phyloP scores from a whole-genome alignment of 2,113 vertebrate species.

The Mohoua ochrocephala region DNA sequence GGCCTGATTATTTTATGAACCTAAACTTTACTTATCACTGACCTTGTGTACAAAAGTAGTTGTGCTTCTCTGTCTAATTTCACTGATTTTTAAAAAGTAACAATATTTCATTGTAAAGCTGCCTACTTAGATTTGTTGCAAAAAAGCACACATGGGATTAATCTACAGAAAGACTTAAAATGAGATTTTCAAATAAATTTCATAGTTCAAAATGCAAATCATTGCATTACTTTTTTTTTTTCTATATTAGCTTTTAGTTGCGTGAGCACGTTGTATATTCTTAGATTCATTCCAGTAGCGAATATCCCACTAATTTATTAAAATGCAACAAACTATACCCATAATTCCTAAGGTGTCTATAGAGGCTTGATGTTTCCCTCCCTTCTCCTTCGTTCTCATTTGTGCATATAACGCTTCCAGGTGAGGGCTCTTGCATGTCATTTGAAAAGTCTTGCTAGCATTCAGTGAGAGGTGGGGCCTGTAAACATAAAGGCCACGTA shows the following conservation, averaged over 20 bases:
- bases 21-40: background rate
- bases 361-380: background rate
- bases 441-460: background rate
- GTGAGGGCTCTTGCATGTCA: rapidly evolving
- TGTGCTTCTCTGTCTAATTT: background rate
- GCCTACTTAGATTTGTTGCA: background rate
- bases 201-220: background rate
- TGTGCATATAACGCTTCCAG: background rate
- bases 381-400: background rate
- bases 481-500: rapidly evolving
- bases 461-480: background rate
- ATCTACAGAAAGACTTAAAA: constrained; percentile 6
- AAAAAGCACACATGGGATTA: background rate
- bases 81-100: background rate
- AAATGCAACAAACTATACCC: background rate
- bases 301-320: background rate
- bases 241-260: background rate
- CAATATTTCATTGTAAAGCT: background rate
- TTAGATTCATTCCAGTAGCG: background rate
- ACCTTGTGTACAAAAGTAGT: background rate
- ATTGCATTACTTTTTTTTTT: background rate
- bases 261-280: background rate
- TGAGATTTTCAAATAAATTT: background rate
- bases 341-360: background rate
- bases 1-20: background rate